Evolutionary conservation across 2,888 invertebrate genomes (phyloP), one percentile per base, ranked within the genome.

Genomic region (Taphrorychus bicolor): DNA sequence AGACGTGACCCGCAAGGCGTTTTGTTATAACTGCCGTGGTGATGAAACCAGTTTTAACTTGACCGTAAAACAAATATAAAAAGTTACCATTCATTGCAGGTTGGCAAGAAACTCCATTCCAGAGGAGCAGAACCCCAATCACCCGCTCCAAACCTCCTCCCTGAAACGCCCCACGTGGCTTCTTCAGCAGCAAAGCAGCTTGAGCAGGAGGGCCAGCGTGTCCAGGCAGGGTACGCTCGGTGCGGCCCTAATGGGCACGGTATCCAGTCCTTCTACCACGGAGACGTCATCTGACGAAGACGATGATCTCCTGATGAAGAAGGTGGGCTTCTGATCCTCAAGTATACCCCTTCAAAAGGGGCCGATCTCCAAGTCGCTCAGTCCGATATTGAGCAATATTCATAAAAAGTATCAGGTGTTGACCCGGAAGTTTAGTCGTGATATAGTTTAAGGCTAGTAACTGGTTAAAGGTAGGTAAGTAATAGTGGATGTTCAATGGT

Each of bases 51-150:
- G 14, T 5, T 45, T 16, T 32, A 9, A 32, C 32, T 32, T 32
- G 32, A 32, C n/a, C n/a, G n/a, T n/a, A n/a, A n/a, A n/a, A n/a
- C n/a, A n/a, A n/a, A n/a, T n/a, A n/a, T n/a, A n/a, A n/a, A n/a
- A n/a, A n/a, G n/a, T n/a, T n/a, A 45, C 14, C 11, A 9, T 52
- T 54, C 11, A 21, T 58, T 64, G 5, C 73, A 88, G 88, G 64
- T 87, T 88, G 73, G 86, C 87, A 42, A 85, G 89, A 73, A 89
- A 89, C 80, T 88, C 87, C 70, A 91, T 91, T 76, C 90, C 90
- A 61, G 91, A 91, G 83, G 91, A 91, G 78, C 53, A 45, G 7
- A 60, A 66, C 42, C 5, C 3, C 22, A 21, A 56, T 9, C 57
- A 32, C 11, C 68, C 76, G 54, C 77, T 74, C 18, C 73, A 72